Base-by-base conservation (phyloP, 1,140 invertebrate species). In the Pseudomyrmex dendroicus region DNA sequence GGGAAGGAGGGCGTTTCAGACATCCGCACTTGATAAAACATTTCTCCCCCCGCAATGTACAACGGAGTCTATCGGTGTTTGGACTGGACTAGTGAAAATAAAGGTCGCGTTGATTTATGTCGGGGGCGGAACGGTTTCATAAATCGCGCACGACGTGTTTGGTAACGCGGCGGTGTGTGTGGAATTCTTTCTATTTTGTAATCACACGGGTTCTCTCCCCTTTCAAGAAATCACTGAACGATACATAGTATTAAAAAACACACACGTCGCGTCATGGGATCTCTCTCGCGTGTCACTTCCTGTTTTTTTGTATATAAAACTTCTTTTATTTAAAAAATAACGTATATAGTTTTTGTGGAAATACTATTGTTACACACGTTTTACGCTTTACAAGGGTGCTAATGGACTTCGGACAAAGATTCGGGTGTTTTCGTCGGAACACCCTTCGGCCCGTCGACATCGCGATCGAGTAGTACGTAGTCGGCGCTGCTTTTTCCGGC, bases 21-120 rank as follows among this genome's bases (percentile, higher is more conserved):
- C 46, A 46, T 44, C 70, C 57, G 52, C 86, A 87, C 86, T 86
- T 87, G 86, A 86, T 54, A 87, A 87, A 87, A 87, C 76, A 87
- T 86, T 86, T 74, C 35, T 0, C 35, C 4, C 4, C 84, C 59
- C 10, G 22, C 44, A 63, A 73, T 46, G 22, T 35, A 50, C 15
- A 35, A 25, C 83, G 35, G n/a, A 10, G 57, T 22, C 54, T 62
- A 59, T 73, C 59, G 54, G 7, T 66, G 54, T 83, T 77, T 87
- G 68, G 73, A 25, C 48, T 35, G 46, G 67, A 4, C 68, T 48
- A 63, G 73, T 76, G 56, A 73, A 87, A 86, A 86, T 83, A 86
- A 67, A 84, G 82, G 62, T 74, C 48, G 25, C 50, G n/a, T 73
- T 87, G 52, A 80, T 68, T 86, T 87, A 87, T 54, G 57, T 8